Evolutionary conservation across 2,888 invertebrate genomes (phyloP).

Genomic region (Brachylomia viminalis): DNA sequence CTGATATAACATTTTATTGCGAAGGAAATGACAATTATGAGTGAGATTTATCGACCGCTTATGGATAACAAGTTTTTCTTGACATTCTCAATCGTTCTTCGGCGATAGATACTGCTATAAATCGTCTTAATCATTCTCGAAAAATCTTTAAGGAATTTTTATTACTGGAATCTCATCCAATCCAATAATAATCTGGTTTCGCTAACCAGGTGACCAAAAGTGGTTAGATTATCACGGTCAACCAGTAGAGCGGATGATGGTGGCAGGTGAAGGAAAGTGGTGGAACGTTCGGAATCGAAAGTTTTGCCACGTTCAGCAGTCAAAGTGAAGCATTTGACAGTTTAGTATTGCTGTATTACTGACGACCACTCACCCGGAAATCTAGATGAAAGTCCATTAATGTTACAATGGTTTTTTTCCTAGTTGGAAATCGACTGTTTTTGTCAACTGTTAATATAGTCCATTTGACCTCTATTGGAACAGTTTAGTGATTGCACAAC

Average conservation of each 20-base stretch:
- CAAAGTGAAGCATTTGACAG: slow-evolving; percentile 20
- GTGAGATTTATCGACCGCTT: slow-evolving; percentile 47
- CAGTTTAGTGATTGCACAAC: background rate
- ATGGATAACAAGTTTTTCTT: slow-evolving; percentile 22
- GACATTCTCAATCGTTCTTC: background rate
- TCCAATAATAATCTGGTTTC: slow-evolving; percentile 27
- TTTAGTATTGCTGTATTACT: slow-evolving; percentile 10
- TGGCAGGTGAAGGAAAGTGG: slow-evolving; percentile 59
- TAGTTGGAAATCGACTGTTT: background rate
- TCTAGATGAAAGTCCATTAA: slow-evolving; percentile 31
- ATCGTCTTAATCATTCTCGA: background rate
- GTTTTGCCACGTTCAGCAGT: slow-evolving; percentile 45
- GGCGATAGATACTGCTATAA: slow-evolving; percentile 17
- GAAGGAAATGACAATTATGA: slow-evolving; percentile 54
- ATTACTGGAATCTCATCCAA: slow-evolving; percentile 11
- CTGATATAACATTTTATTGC: slow-evolving; percentile 26
- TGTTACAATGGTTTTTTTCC: slow-evolving; percentile 11
- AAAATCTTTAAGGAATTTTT: background rate
- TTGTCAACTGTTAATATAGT: slow-evolving; percentile 1
- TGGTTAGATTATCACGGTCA: slow-evolving; percentile 50
- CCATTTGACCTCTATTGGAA: background rate
- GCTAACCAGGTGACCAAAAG: slow-evolving; percentile 55
- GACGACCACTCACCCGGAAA: slow-evolving; percentile 43
- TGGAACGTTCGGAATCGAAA: slow-evolving; percentile 50
- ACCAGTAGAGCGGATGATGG: slow-evolving; percentile 63